These are phyloP conservation scores for Dascyllus trimaculatus DNA, from an alignment of 2,113 vertebrate species.

Conservation along the genomic window DNA sequence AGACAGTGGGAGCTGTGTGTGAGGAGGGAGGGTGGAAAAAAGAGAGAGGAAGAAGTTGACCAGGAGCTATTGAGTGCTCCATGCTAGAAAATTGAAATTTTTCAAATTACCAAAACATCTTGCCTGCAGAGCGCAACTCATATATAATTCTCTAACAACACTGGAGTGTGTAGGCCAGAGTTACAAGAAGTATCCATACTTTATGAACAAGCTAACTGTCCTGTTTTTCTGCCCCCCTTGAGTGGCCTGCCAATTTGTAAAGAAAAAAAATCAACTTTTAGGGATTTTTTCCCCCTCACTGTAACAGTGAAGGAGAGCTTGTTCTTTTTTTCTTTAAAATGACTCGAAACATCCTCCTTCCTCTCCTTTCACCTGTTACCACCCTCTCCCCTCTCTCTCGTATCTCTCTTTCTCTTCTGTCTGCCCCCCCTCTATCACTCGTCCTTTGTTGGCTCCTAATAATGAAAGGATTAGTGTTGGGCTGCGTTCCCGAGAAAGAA, in stretches of 20 bases:
- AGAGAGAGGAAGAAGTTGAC: constrained; percentile 18
- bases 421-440: constrained; percentile 52
- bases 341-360: constrained; percentile 22
- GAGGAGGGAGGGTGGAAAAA: background rate
- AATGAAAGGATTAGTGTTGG: constrained; percentile 79
- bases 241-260: constrained; percentile 3
- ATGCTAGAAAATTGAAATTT: constrained; percentile 62
- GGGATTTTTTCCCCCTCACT: background rate
- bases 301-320: constrained; percentile 17
- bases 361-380: constrained; percentile 53
- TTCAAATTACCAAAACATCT: constrained; percentile 61
- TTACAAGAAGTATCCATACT: constrained; percentile 55
- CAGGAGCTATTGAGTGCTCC: constrained; percentile 50
- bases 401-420: constrained; percentile 55
- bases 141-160: constrained; percentile 52
- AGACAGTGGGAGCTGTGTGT: constrained; percentile 41
- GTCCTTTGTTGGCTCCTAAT: constrained; percentile 78
- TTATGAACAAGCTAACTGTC: constrained; percentile 33
- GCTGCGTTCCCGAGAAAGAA: constrained; percentile 71
- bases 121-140: constrained; percentile 31
- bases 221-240: constrained; percentile 39
- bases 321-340: constrained; percentile 34
- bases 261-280: constrained; percentile 19
- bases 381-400: constrained; percentile 40
- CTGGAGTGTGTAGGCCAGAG: constrained; percentile 24